Percentiles rank a stretch among this genome's conserved stretches.
Conservation (phyloP, 2,113 vertebrate genomes). For the Eclectus roratus region DNA sequence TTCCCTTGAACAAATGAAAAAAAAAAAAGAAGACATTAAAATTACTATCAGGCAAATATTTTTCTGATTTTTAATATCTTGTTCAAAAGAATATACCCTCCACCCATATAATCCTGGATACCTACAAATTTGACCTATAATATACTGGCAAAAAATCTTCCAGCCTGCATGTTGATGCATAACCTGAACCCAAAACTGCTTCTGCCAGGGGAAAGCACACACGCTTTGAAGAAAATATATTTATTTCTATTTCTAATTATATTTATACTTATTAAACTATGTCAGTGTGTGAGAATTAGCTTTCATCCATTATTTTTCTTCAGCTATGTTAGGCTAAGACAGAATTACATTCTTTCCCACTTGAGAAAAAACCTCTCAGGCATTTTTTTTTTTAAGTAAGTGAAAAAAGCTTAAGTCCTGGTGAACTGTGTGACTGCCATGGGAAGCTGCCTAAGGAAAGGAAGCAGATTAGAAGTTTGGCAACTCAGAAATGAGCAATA, state of each 20-base stretch:
- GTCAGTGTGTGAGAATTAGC: neutral
- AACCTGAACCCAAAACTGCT: neutral
- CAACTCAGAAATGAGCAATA: neutral
- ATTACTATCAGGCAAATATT: neutral
- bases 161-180: neutral
- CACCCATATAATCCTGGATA: neutral
- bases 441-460: neutral
- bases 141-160: neutral
- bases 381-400: neutral
- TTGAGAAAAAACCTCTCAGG: neutral
- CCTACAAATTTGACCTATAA: neutral
- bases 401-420: neutral
- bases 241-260: neutral
- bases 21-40: neutral
- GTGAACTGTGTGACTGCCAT: neutral
- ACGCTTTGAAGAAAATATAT: neutral
- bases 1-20: neutral
- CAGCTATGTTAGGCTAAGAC: neutral
- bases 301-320: neutral
- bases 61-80: neutral
- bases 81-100: neutral
- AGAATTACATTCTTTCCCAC: neutral
- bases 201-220: neutral
- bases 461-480: neutral
- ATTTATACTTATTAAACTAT: neutral